phyloP scores from a whole-genome alignment of 1,140 invertebrate genomes.

The Brachionus calyciflorus region DNA sequence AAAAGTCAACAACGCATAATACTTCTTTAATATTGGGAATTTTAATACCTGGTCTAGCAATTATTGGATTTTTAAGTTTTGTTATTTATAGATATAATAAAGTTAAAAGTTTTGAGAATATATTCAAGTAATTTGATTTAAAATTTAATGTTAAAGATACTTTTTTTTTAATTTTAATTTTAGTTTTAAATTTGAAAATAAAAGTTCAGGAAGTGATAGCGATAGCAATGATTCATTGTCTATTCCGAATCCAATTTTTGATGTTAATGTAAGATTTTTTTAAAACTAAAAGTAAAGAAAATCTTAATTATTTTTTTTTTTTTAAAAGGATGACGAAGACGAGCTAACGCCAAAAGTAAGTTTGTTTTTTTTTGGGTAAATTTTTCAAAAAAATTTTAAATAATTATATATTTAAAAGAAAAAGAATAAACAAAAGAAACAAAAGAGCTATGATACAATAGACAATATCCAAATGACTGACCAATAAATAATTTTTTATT shows the following conservation, averaged over 20 bases:
- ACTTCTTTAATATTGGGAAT: conserved; percentile 8
- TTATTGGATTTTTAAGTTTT: background rate
- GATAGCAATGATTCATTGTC: background rate
- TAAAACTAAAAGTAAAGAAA: background rate
- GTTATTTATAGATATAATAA: conserved; percentile 23
- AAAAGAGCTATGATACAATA: background rate
- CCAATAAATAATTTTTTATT: background rate
- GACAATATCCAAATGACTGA: conserved; percentile 13
- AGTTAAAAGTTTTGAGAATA: background rate
- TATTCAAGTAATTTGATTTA: conserved; percentile 17
- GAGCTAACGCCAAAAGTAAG: background rate
- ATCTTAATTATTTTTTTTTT: background rate
- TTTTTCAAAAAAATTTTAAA: too few species aligned
- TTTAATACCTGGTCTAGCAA: conserved; percentile 14
- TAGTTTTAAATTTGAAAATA: too few species aligned
- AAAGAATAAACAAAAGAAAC: conserved; percentile 38
- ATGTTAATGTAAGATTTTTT: conserved; percentile 17
- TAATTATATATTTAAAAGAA: background rate
- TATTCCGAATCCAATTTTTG: conserved; percentile 41
- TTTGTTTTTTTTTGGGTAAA: too few species aligned
- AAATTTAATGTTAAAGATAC: background rate
- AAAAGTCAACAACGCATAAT: background rate
- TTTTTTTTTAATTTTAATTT: background rate
- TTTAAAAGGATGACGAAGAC: background rate
- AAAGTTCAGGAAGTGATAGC: background rate